Evolutionary conservation across 2,888 invertebrate genomes (phyloP).

Genomic region (Hoplodrina ambigua): DNA sequence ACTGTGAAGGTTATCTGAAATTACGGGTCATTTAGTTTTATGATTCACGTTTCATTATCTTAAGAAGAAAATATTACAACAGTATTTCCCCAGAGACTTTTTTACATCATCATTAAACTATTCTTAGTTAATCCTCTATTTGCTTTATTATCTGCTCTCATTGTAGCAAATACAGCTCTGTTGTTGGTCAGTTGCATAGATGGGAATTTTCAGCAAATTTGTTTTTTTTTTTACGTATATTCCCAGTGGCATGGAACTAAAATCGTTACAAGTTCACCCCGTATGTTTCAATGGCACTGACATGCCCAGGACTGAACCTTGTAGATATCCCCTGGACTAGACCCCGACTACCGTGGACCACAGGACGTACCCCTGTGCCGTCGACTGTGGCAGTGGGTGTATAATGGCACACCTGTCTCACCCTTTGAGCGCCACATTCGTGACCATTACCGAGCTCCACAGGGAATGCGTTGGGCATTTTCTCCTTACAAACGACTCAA

Average conservation of each 20-base stretch:
- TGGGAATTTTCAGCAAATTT: too few relatives aligned
- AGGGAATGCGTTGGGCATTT: neutral
- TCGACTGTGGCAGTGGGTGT: neutral
- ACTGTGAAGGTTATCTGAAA: conserved; percentile 50
- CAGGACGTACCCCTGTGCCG: neutral
- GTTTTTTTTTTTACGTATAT: neutral
- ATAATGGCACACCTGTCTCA: conserved; percentile 1
- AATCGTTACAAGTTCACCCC: too few relatives aligned
- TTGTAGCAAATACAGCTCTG: neutral
- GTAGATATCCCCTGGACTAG: neutral
- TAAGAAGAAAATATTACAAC: conserved; percentile 28
- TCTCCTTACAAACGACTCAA: neutral
- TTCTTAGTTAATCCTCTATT: neutral
- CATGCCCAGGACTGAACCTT: neutral
- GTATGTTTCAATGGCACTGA: neutral
- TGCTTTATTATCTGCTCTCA: conserved; percentile 5
- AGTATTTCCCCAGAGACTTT: conserved; percentile 20
- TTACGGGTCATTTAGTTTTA: conserved; percentile 45
- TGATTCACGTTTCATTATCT: conserved; percentile 52
- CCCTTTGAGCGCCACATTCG: conserved; percentile 10
- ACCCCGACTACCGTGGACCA: neutral
- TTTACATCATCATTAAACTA: conserved; percentile 11
- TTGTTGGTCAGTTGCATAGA: too few relatives aligned
- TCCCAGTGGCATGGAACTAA: neutral
- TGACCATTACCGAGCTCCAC: conserved; percentile 6